Evolutionary conservation across 2,888 invertebrate species (phyloP).

Genomic region (Dryobota labecula): DNA sequence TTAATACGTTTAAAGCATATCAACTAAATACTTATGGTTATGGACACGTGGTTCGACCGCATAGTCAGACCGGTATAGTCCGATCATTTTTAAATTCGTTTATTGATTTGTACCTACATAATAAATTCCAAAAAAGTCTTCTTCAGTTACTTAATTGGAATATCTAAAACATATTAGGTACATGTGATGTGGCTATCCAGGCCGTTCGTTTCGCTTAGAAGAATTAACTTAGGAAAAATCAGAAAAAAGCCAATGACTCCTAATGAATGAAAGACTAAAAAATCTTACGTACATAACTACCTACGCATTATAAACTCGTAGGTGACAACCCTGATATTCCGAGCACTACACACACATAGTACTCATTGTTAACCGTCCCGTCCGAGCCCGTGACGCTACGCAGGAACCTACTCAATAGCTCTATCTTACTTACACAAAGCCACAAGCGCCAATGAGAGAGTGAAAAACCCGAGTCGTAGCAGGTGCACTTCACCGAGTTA

Average conservation of each 20-base stretch:
- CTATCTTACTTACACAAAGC: conserved; percentile 7
- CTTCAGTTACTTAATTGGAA: conserved; percentile 1
- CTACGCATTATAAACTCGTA: not conserved
- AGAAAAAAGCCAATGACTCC: not conserved
- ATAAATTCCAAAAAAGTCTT: conserved; percentile 1
- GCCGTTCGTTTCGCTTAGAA: not conserved
- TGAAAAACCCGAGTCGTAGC: conserved; percentile 1
- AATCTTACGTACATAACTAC: conserved; percentile 1
- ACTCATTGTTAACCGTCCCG: not conserved
- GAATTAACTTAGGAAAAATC: not conserved
- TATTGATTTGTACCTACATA: conserved; percentile 7
- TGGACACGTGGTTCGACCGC: no score
- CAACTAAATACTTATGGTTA: not conserved
- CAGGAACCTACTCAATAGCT: not conserved
- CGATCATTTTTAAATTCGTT: conserved; percentile 3
- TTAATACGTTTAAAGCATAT: no score
- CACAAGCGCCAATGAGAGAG: conserved; percentile 9
- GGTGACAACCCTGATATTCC: not conserved
- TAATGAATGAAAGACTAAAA: conserved; percentile 2
- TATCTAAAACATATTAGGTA: conserved; percentile 1
- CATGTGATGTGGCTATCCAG: not conserved
- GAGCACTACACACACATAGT: not conserved
- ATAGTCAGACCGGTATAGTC: no score
- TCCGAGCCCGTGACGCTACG: not conserved
- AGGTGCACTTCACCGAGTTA: no score